Conservation (phyloP, 2,888 invertebrate genomes). For the Brachyopa scutellaris region DNA sequence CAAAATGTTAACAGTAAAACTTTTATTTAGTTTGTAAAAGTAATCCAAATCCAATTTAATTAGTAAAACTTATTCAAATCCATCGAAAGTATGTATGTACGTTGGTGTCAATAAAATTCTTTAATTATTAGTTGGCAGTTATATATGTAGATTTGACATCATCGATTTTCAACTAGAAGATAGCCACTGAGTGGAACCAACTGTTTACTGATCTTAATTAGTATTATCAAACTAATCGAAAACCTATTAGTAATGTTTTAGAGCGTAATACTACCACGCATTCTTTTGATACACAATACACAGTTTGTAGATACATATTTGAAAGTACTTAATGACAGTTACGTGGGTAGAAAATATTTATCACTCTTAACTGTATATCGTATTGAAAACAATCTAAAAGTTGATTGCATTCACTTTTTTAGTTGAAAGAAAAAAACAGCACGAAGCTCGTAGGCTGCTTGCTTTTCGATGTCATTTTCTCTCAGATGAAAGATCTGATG, state of each 20-base stretch:
- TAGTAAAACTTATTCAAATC: too few relatives aligned
- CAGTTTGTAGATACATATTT: too few relatives aligned
- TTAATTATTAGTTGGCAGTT: background rate
- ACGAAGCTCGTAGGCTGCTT: background rate
- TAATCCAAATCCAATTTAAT: too few relatives aligned
- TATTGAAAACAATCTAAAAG: background rate
- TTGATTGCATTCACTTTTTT: constrained; percentile 16
- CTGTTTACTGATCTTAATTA: constrained; percentile 19
- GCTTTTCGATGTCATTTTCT: too few relatives aligned
- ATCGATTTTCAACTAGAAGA: background rate
- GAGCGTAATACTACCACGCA: background rate
- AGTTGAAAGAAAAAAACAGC: too few relatives aligned
- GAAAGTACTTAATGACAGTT: too few relatives aligned
- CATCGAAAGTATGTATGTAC: background rate
- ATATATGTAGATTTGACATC: background rate
- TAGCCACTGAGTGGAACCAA: background rate
- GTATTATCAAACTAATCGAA: constrained; percentile 7
- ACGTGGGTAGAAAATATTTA: too few relatives aligned
- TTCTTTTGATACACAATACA: background rate
- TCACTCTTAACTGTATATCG: too few relatives aligned
- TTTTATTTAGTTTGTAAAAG: too few relatives aligned
- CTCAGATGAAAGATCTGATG: too few relatives aligned
- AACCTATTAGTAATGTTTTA: background rate
- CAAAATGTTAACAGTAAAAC: too few relatives aligned
- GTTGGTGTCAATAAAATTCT: background rate